Evolutionary conservation across 2,113 vertebrate species (phyloP), one percentile per base, ranked within the genome.

Genomic region (Marcusenius ussheri): DNA sequence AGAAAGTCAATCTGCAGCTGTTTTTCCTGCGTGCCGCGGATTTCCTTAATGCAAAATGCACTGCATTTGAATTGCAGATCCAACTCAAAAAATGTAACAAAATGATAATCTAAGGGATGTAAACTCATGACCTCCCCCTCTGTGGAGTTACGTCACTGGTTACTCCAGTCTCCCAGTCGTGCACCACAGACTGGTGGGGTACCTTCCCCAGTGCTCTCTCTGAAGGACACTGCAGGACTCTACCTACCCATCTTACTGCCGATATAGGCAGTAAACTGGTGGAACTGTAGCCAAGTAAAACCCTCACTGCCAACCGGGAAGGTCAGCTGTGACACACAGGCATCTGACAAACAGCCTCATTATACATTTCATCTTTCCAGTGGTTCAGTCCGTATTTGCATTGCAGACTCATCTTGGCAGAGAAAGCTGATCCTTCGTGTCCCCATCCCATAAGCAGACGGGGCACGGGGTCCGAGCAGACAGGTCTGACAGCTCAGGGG

Each of bases 1-100:
- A 90, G 31, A 83, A 90, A 88, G 88, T 90, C 62, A n/a, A 39
- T 4, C 84, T 42, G 45, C 21, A 87, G 49, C 90, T 92, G 84
- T 83, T 93, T 90, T 92, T 89, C 83, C 91, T 93, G 91, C 86
- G 87, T 86, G 83, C 74, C 50, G 15, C 31, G 74, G 70, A 94
- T 93, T 95, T 95, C 89, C 91, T 90, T 93, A 92, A 94, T 94
- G 93, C 94, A 94, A 94, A 94, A 92, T 49, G 9, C 46, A 1
- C 88, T 15, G 1, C 1, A 94, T 95, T 95, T 95, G 92, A 93
- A 95, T 94, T 70, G 58, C 83, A 70, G 84, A 74, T 87, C 58
- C 45, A 8, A 50, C 84, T 39, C 39, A 66, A 56, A 51, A 87
- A 70, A 66, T 51, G 47, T n/a, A 45, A 83, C 19, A 5, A 83